Evolutionary conservation across 2,113 vertebrate species (phyloP), one percentile per base, ranked within the genome.

Genomic region (Urocolius indicus): DNA sequence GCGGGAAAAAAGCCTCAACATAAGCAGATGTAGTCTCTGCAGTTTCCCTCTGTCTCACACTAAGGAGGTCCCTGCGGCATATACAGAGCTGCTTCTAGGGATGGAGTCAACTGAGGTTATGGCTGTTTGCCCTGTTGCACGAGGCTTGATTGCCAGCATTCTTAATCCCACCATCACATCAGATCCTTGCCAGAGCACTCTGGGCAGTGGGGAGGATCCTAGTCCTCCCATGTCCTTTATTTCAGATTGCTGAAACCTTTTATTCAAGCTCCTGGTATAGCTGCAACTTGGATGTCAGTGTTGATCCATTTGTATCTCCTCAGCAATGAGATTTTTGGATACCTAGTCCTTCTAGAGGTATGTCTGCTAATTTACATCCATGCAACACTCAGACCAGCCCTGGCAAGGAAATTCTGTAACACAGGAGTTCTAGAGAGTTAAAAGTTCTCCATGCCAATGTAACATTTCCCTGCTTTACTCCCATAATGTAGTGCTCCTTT

Each of bases 131-230:
- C 15, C 41, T 19, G 2, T 4, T 30, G 16, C 58, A 45, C 1
- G 1, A 41, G 51, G 30, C 0, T 0, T 34, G 32, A 27, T 12
- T 76, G n/a, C 26, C 34, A 3, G 13, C 16, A 9, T 5, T 8
- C 6, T 20, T 51, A 51, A 32, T 12, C 38, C 74, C 19, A 20
- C 19, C 30, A 10, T 13, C 49, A 2, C 0, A 0, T 32, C 46
- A 23, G 29, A 69, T 49, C 34, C 72, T 62, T 38, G 46, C 17
- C 32, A 15, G 63, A 57, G 36, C 41, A 71, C 30, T 26, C 62
- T 36, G 43, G 32, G 29, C 58, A 72, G 11, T 13, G 36, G 29
- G 38, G 16, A 89, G 61, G 7, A 26, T 59, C 7, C 9, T 11
- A 16, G 12, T 48, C 22, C 34, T 41, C 24, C 19, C 8, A 2